These are phyloP conservation scores for Hirtodrosophila alboralis DNA, from an alignment of 2,888 invertebrate species.

Conservation along the genomic window DNA sequence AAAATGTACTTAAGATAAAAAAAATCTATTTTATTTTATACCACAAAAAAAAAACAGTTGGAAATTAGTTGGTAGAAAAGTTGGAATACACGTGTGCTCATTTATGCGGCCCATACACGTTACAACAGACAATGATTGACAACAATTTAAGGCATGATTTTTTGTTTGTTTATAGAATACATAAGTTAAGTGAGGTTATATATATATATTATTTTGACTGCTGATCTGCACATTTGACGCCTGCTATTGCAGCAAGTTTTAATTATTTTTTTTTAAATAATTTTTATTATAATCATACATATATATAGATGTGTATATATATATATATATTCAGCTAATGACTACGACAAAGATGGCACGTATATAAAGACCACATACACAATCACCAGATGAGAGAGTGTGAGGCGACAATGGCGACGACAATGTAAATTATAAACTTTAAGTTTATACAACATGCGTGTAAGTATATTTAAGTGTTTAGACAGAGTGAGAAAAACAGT, in stretches of 20 bases:
- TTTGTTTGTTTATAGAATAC: not conserved
- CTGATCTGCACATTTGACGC: constrained; percentile 42
- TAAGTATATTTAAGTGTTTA: constrained; percentile 16
- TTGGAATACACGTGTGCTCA: no score
- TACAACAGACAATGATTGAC: no score
- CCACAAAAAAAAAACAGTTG: no score
- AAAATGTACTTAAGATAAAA: no score
- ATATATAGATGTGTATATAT: no score
- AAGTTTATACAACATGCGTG: constrained; percentile 49
- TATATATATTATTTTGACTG: no score
- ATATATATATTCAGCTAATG: constrained; percentile 69
- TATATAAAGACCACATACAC: constrained; percentile 82
- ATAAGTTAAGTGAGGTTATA: no score
- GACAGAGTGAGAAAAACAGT: constrained; percentile 17
- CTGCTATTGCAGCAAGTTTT: constrained; percentile 44
- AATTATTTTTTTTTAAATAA: constrained; percentile 29
- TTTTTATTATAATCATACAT: constrained; percentile 19
- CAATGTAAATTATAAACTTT: constrained; percentile 59
- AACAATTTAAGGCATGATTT: no score
- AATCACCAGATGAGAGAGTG: constrained; percentile 81
- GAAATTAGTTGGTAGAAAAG: no score
- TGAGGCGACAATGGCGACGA: constrained; percentile 79
- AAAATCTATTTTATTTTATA: no score
- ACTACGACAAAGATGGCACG: constrained; percentile 82
- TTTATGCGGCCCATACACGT: no score